Conservation (phyloP, 92 coral and sea anemone genomes). For the Micromussa lordhowensis region DNA sequence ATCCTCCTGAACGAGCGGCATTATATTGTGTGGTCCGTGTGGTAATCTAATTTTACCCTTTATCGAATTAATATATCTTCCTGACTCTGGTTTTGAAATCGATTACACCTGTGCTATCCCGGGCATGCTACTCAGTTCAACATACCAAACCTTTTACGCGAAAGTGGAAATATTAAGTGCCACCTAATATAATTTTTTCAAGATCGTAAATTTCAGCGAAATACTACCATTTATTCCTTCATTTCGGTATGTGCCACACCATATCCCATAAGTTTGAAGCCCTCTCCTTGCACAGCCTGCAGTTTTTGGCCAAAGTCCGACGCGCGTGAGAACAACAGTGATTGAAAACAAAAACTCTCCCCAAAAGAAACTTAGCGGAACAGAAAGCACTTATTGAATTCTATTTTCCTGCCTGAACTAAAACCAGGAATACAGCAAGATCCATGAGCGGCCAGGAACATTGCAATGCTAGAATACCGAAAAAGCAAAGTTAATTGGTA, state of each 20-base stretch:
- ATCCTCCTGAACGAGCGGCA: constrained; percentile 8
- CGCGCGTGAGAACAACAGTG: no score
- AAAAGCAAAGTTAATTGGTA: no score
- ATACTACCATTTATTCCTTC: background rate
- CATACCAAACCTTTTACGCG: constrained; percentile 16
- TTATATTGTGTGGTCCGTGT: constrained; percentile 26
- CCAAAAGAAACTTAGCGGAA: no score
- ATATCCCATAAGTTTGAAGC: background rate
- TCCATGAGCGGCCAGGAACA: no score
- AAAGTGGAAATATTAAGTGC: background rate
- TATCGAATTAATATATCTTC: background rate
- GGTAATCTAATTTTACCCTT: constrained; percentile 10
- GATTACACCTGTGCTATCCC: background rate
- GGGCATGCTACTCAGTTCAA: background rate
- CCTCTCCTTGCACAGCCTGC: constrained; percentile 1
- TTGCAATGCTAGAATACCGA: no score
- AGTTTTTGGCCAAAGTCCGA: constrained; percentile 18
- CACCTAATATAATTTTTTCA: background rate
- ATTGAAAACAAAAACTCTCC: no score
- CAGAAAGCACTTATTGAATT: no score
- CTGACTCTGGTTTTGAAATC: background rate
- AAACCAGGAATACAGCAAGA: no score
- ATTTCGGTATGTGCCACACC: background rate
- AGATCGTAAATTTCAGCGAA: background rate
- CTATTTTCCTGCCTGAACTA: no score